phyloP scores from a whole-genome alignment of 2,797 vertebrate species.

The Mormyrus proboscirostris region DNA sequence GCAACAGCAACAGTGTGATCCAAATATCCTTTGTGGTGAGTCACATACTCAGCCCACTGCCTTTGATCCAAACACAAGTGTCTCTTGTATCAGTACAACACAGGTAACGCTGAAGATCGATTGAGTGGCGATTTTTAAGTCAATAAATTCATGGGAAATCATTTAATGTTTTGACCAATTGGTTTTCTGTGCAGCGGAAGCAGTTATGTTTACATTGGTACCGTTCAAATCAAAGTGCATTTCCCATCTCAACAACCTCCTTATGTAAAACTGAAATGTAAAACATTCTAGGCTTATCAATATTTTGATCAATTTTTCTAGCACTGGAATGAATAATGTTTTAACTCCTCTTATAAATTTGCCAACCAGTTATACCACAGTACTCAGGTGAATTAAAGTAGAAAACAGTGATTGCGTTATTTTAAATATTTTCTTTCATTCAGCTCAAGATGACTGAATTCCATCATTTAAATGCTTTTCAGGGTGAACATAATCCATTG shows the following conservation, averaged over 20 bases:
- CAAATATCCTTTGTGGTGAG: constrained; percentile 5
- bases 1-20: constrained; percentile 17
- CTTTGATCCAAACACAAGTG: constrained; percentile 14
- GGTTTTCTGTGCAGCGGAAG: not conserved
- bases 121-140: constrained; percentile 7
- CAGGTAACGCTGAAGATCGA: not conserved
- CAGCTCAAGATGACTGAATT: not conserved
- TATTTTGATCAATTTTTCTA: not conserved
- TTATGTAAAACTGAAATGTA: not conserved
- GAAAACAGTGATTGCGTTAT: not conserved
- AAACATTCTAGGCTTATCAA: not conserved
- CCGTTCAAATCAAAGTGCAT: constrained; percentile 10
- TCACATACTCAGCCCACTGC: not conserved
- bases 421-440: constrained; percentile 9
- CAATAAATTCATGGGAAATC: constrained; percentile 18
- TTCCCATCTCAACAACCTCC: not conserved
- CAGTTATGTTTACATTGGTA: not conserved
- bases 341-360: constrained; percentile 3
- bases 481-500: not conserved
- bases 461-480: constrained; percentile 2
- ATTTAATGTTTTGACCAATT: constrained; percentile 18
- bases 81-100: not conserved
- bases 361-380: constrained; percentile 3
- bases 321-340: not conserved
- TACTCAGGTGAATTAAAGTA: not conserved